A percentile compares a stretch with the other conserved stretches of the same genome.
Conservation (phyloP, 1,140 invertebrate species). For the Magallana ariakensis region DNA sequence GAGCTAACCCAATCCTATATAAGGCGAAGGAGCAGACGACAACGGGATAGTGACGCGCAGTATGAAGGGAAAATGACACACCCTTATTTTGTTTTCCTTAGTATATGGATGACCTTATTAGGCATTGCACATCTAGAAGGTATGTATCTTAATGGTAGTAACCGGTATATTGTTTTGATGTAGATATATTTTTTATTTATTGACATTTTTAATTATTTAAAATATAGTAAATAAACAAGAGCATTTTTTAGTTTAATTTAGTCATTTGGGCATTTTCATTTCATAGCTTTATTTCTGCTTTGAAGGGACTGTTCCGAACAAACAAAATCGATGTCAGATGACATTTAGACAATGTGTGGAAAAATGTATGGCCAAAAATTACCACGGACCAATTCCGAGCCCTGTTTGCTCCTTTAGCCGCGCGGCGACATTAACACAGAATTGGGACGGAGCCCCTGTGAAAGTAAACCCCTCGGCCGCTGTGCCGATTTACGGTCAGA, state of each 20-base stretch:
- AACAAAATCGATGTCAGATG: not conserved
- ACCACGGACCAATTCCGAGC: not conserved
- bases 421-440: not conserved
- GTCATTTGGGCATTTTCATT: too few species aligned
- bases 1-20: not conserved
- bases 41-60: not conserved
- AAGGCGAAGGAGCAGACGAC: not conserved
- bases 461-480: not conserved
- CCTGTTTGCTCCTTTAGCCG: not conserved
- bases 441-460: not conserved
- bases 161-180: too few species aligned
- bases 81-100: not conserved
- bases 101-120: not conserved
- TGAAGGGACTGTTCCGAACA: not conserved
- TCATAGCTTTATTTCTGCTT: not conserved
- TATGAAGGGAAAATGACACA: not conserved
- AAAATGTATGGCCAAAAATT: slow-evolving; percentile 10
- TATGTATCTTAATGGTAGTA: too few species aligned
- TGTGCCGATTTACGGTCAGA: not conserved
- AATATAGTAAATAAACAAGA: too few species aligned
- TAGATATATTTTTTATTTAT: too few species aligned
- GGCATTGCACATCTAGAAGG: not conserved
- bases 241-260: too few species aligned
- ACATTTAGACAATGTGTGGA: slow-evolving; percentile 17
- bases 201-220: too few species aligned